These are phyloP conservation scores for Alectura lathami DNA, from an alignment of 2,113 vertebrate genomes.

Conservation along the genomic window DNA sequence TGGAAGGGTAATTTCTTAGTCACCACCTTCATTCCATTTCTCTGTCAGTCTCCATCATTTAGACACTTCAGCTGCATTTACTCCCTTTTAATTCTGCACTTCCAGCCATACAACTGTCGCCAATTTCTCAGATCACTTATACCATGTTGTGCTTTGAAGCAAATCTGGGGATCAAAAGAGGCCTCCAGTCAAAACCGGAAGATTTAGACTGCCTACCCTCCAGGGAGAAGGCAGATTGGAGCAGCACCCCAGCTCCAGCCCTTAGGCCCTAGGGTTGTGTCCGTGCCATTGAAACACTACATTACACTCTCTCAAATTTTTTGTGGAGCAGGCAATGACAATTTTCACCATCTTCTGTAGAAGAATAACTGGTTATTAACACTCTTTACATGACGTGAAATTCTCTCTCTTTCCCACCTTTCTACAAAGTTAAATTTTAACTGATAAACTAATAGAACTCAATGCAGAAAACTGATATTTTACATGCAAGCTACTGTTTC, in stretches of 20 bases:
- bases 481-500: background rate
- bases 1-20: background rate
- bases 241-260: background rate
- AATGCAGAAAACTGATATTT: background rate
- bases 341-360: background rate
- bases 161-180: background rate
- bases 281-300: background rate
- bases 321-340: background rate
- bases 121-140: background rate
- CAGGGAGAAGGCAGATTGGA: background rate
- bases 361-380: background rate
- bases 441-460: background rate
- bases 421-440: background rate
- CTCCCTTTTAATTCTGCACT: background rate
- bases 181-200: background rate
- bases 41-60: background rate
- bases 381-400: background rate
- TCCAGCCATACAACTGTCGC: background rate
- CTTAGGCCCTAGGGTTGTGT: background rate
- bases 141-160: background rate
- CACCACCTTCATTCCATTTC: background rate
- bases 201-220: background rate
- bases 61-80: background rate
- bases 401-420: background rate
- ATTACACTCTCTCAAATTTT: background rate